A percentile compares a stretch with the other conserved stretches of the same genome.
phyloP scores from a whole-genome alignment of 2,888 invertebrate species.

The Smittia aterrima region DNA sequence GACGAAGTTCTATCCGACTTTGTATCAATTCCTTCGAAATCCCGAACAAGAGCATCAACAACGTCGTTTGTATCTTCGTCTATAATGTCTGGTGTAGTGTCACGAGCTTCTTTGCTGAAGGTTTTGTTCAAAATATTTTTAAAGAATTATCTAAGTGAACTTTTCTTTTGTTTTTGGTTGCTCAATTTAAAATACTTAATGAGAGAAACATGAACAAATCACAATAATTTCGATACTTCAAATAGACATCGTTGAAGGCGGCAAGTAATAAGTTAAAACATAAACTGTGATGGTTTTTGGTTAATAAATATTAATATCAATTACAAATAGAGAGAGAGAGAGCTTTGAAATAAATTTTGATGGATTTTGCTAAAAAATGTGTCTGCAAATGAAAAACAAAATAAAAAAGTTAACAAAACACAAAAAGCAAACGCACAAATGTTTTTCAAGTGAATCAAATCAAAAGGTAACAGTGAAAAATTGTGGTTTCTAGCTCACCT shows the following conservation, averaged over 20 bases:
- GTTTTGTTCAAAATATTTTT: no score
- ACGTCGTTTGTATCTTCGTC: background rate
- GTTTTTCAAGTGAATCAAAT: background rate
- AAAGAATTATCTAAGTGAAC: no score
- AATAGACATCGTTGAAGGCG: background rate
- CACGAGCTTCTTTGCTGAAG: background rate
- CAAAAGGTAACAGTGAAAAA: background rate
- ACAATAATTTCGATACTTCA: no score
- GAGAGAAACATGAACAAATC: no score
- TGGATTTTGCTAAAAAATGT: slow-evolving; percentile 22
- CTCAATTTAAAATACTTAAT: no score
- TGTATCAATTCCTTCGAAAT: background rate
- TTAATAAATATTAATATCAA: no score
- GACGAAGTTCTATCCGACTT: background rate
- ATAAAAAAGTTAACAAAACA: background rate
- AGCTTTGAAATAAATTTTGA: no score
- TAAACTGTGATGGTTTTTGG: no score
- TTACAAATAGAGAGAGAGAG: no score
- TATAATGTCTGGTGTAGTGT: slow-evolving; percentile 6
- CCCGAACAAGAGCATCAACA: background rate
- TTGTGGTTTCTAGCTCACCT: slow-evolving; percentile 55
- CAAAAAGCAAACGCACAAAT: background rate
- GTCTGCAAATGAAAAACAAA: slow-evolving; percentile 34
- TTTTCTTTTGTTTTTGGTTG: no score
- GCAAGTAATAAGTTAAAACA: background rate